phyloP scores from a whole-genome alignment of 1,140 invertebrate species.

The Coptotermes formosanus region DNA sequence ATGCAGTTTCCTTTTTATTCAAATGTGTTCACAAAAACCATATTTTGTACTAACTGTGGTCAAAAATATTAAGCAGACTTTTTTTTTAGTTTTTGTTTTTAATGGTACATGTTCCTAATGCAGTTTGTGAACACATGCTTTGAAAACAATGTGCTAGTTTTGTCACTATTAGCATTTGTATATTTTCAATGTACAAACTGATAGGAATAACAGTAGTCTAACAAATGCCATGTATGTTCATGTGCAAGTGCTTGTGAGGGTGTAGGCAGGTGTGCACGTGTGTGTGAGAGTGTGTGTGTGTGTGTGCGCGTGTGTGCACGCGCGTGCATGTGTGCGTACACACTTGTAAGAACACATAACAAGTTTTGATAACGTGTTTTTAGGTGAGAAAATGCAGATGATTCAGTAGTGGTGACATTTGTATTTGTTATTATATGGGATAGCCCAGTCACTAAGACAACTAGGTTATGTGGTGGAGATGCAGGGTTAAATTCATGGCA shows the following conservation, averaged over 20 bases:
- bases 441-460: too few species aligned
- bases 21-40: neutral
- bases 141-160: neutral
- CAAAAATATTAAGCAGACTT: neutral
- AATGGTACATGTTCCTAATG: conserved; percentile 6
- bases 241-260: neutral
- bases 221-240: neutral
- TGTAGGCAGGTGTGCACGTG: neutral
- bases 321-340: neutral
- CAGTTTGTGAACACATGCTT: neutral
- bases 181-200: neutral
- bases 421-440: too few species aligned
- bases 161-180: neutral
- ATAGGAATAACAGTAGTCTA: neutral
- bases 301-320: neutral
- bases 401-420: neutral
- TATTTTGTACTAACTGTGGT: neutral
- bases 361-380: neutral
- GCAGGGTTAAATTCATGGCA: too few species aligned
- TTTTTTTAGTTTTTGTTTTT: neutral
- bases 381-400: neutral
- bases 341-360: neutral
- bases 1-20: neutral
- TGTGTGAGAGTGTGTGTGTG: neutral
- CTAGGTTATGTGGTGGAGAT: too few species aligned